Conservation (phyloP, 2,888 invertebrate species). For the Perithous albicinctus region DNA sequence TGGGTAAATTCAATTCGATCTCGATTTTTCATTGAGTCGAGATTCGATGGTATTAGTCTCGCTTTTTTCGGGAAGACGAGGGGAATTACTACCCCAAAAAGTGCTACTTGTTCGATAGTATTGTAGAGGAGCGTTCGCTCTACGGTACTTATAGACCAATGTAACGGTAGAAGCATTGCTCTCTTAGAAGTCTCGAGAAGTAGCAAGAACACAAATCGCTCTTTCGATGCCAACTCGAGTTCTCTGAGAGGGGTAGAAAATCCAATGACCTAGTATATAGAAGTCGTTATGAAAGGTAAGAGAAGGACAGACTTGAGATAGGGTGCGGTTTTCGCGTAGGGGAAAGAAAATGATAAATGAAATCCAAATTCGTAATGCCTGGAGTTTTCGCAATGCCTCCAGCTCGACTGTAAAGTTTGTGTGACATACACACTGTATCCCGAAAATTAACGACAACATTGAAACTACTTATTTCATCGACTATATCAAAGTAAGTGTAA, state of each 20-base stretch:
- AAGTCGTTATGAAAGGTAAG: not conserved
- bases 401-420: not conserved
- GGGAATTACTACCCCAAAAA: not conserved
- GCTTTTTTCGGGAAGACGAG: not conserved
- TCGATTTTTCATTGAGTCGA: constrained; percentile 18
- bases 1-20: no score
- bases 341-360: not conserved
- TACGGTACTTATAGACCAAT: not conserved
- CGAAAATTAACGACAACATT: not conserved
- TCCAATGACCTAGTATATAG: not conserved
- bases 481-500: not conserved
- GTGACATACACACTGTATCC: not conserved
- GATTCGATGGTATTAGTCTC: constrained; percentile 14
- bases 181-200: constrained; percentile 6
- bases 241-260: not conserved
- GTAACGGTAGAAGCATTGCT: not conserved
- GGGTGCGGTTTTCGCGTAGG: not conserved
- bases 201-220: constrained; percentile 21
- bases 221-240: constrained; percentile 11
- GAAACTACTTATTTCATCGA: not conserved
- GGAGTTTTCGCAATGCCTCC: not conserved
- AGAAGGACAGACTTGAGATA: not conserved
- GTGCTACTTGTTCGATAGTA: constrained; percentile 25
- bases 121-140: not conserved
- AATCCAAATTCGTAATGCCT: not conserved